phyloP scores from a whole-genome alignment of 1,140 invertebrate genomes.

The Achroia grisella region DNA sequence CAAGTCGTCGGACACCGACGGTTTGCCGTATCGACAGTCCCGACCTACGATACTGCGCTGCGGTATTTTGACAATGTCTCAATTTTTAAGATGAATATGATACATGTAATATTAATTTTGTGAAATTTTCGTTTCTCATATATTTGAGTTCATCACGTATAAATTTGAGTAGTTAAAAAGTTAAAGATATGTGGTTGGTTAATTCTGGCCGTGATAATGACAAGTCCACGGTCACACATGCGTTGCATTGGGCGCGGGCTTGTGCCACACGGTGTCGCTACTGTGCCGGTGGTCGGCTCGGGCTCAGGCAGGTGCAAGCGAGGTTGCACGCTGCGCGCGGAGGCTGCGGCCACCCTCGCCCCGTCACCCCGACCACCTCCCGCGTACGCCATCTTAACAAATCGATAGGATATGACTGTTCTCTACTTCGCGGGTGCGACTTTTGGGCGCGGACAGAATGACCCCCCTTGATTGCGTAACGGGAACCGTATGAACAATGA shows the following conservation, averaged over 20 bases:
- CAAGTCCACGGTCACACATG: background rate
- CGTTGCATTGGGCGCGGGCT: constrained; percentile 1
- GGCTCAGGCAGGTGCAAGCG: constrained; percentile 53
- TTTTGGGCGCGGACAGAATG: constrained; percentile 62
- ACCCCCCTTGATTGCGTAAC: constrained; percentile 56
- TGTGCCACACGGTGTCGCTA: constrained; percentile 33
- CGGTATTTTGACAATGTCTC: too few relatives aligned
- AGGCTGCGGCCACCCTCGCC: constrained; percentile 42
- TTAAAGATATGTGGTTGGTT: too few relatives aligned
- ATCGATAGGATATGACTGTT: constrained; percentile 76
- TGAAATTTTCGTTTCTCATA: too few relatives aligned
- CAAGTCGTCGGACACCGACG: too few relatives aligned
- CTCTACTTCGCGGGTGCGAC: constrained; percentile 69
- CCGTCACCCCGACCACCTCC: constrained; percentile 25
- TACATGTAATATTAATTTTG: too few relatives aligned
- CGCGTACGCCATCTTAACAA: constrained; percentile 76
- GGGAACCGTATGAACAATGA: constrained; percentile 21
- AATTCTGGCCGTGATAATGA: too few relatives aligned
- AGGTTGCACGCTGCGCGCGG: constrained; percentile 51
- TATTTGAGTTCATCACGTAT: too few relatives aligned
- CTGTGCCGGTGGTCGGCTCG: constrained; percentile 47
- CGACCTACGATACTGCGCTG: too few relatives aligned
- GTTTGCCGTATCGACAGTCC: too few relatives aligned
- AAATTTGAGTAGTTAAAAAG: too few relatives aligned
- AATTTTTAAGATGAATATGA: too few relatives aligned